These are phyloP conservation scores for Saturnia pavonia DNA, from an alignment of 2,888 invertebrate species.

Conservation along the genomic window DNA sequence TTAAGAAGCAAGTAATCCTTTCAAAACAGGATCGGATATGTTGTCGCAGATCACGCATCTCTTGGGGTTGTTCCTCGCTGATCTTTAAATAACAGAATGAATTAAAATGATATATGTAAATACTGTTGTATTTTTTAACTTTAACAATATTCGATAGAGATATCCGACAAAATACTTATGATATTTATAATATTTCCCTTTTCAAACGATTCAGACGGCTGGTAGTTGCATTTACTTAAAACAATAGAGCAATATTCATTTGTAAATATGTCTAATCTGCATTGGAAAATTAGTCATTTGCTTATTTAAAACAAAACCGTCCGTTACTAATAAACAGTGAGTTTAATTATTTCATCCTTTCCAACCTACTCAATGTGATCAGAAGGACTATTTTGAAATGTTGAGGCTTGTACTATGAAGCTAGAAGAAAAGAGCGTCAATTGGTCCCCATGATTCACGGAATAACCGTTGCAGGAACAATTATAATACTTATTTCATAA, in stretches of 20 bases:
- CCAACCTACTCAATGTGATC: not conserved
- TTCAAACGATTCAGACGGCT: too few relatives aligned
- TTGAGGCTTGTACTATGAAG: not conserved
- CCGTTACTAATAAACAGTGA: not conserved
- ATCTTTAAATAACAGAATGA: slow-evolving; percentile 60
- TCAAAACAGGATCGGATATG: slow-evolving; percentile 97
- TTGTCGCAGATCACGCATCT: slow-evolving; percentile 92
- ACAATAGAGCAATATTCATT: not conserved
- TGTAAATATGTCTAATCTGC: not conserved
- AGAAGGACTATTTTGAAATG: not conserved
- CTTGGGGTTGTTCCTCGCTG: slow-evolving; percentile 93
- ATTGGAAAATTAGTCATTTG: not conserved
- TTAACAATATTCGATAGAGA: too few relatives aligned
- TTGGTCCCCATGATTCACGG: not conserved
- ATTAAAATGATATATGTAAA: not conserved
- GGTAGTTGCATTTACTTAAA: too few relatives aligned
- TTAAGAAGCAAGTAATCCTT: slow-evolving; percentile 95
- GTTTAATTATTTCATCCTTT: not conserved
- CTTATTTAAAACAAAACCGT: not conserved
- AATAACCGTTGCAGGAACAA: not conserved
- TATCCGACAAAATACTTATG: too few relatives aligned
- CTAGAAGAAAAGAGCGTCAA: not conserved
- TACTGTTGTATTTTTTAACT: not conserved
- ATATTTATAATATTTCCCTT: too few relatives aligned
- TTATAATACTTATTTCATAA: not conserved